Conservation (phyloP, 2,888 invertebrate species). For the Coleophora deauratella region DNA sequence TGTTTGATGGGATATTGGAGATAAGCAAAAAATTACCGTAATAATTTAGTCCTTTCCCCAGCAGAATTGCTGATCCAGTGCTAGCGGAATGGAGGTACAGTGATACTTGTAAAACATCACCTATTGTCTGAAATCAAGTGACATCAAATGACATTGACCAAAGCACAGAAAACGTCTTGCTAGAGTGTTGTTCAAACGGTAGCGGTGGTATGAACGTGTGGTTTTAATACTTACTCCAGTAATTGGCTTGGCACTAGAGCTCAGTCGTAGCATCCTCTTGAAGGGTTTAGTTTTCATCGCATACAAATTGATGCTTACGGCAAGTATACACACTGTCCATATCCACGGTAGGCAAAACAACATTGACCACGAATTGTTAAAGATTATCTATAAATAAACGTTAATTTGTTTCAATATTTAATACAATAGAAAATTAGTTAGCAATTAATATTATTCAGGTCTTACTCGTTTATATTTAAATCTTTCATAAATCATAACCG, state of each 20-base stretch:
- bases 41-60: slow-evolving; percentile 58
- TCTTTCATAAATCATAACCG: slow-evolving; percentile 38
- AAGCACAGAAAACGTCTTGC: too few relatives aligned
- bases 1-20: too few relatives aligned
- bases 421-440: too few relatives aligned
- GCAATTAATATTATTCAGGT: too few relatives aligned
- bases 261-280: background rate
- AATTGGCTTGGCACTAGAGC: background rate
- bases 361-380: too few relatives aligned
- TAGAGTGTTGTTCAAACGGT: too few relatives aligned
- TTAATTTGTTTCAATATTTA: too few relatives aligned
- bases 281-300: background rate
- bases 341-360: too few relatives aligned
- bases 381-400: too few relatives aligned
- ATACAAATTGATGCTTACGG: background rate
- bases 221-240: too few relatives aligned
- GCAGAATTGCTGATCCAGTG: slow-evolving; percentile 54
- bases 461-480: slow-evolving; percentile 9
- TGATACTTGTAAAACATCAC: slow-evolving; percentile 48
- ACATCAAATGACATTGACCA: background rate
- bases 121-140: slow-evolving; percentile 30
- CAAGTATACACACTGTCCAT: too few relatives aligned
- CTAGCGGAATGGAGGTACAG: slow-evolving; percentile 54
- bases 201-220: too few relatives aligned
- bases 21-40: slow-evolving; percentile 35